These are phyloP conservation scores for Muschampia staudingeri DNA, from an alignment of 2,888 invertebrate species.

Conservation along the genomic window DNA sequence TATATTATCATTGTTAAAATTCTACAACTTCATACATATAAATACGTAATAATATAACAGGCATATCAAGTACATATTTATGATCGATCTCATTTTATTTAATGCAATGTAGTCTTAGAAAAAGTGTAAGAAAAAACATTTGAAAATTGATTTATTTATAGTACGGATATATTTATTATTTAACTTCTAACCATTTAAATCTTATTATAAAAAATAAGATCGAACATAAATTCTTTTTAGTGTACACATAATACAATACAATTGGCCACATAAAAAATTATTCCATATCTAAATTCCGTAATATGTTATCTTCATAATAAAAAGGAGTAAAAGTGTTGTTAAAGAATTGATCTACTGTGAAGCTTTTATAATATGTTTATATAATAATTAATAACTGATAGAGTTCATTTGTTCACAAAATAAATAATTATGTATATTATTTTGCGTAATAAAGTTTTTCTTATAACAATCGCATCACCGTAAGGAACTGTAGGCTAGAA, in stretches of 20 bases:
- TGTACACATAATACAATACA: slow-evolving; percentile 34
- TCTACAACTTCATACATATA: slow-evolving; percentile 87
- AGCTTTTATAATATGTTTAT: slow-evolving; percentile 14
- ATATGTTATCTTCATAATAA: background rate
- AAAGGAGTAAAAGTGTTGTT: slow-evolving; percentile 6
- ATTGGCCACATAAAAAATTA: slow-evolving; percentile 35
- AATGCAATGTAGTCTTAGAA: background rate
- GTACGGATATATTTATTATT: background rate
- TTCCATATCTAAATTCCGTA: background rate
- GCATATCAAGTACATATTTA: slow-evolving; percentile 58
- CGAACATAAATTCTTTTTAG: slow-evolving; percentile 4
- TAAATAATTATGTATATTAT: slow-evolving; percentile 20
- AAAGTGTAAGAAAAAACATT: background rate
- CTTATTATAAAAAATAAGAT: background rate
- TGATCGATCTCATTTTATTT: slow-evolving; percentile 16
- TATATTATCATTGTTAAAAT: slow-evolving; percentile 75
- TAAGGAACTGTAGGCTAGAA: slow-evolving; percentile 41
- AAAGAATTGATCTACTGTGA: slow-evolving; percentile 18
- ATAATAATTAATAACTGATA: background rate
- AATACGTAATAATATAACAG: slow-evolving; percentile 80
- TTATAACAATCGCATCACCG: slow-evolving; percentile 2
- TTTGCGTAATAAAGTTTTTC: slow-evolving; percentile 19
- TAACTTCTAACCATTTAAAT: background rate
- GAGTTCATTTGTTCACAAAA: slow-evolving; percentile 4
- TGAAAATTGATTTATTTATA: background rate